phyloP scores from a whole-genome alignment of 2,888 invertebrate species.

The Lydus trimaculatus region DNA sequence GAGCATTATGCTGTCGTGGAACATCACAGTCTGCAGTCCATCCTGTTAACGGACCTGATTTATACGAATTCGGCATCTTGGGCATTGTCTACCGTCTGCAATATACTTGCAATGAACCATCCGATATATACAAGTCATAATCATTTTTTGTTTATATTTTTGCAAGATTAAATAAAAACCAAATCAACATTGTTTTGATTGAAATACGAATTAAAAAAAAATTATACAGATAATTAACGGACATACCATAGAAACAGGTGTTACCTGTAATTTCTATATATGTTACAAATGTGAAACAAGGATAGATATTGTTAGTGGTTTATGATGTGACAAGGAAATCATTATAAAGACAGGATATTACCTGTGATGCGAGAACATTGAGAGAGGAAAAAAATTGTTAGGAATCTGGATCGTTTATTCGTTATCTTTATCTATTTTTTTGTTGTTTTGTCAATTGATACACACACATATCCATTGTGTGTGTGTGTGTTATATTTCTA shows the following conservation, averaged over 20 bases:
- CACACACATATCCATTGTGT: slow-evolving; percentile 30
- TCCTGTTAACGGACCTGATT: slow-evolving; percentile 59
- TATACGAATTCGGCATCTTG: slow-evolving; percentile 56
- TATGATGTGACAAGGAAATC: slow-evolving; percentile 56
- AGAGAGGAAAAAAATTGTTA: slow-evolving; percentile 47
- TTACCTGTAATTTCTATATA: not conserved
- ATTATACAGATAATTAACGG: not conserved
- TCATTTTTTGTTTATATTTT: slow-evolving; percentile 40
- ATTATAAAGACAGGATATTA: slow-evolving; percentile 54
- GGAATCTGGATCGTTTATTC: slow-evolving; percentile 52
- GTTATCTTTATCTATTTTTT: slow-evolving; percentile 44
- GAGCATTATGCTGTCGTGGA: slow-evolving; percentile 55
- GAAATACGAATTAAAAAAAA: not conserved
- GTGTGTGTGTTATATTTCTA: slow-evolving; percentile 41
- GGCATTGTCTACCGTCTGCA: slow-evolving; percentile 51
- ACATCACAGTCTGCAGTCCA: slow-evolving; percentile 53
- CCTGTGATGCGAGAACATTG: slow-evolving; percentile 50
- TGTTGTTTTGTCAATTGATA: slow-evolving; percentile 22
- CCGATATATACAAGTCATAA: slow-evolving; percentile 38
- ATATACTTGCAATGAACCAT: not conserved
- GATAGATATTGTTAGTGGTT: slow-evolving; percentile 39
- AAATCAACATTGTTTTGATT: not conserved
- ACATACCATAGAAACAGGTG: not conserved
- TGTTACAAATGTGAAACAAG: slow-evolving; percentile 16
- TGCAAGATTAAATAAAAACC: not conserved